A percentile compares a stretch with the other conserved stretches of the same genome.
These are phyloP conservation scores for Drosophila hamatofila DNA, from an alignment of 2,888 invertebrate species.

Conservation along the genomic window DNA sequence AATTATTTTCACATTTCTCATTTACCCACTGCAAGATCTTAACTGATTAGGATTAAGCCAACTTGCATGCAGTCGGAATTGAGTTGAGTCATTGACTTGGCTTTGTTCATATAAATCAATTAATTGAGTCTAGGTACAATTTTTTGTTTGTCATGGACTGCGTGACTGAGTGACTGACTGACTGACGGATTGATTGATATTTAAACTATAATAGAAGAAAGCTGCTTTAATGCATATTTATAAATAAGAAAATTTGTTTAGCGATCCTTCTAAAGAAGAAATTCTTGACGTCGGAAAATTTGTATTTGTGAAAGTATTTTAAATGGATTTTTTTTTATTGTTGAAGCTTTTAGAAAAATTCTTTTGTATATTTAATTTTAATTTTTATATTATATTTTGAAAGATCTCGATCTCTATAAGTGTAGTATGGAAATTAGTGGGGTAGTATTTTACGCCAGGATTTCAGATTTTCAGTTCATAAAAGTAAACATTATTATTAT, in stretches of 20 bases:
- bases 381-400: too few relatives aligned
- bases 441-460: too few relatives aligned
- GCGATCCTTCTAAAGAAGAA: background rate
- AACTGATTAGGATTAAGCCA: background rate
- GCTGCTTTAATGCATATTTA: too few relatives aligned
- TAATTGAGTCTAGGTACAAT: background rate
- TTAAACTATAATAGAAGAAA: background rate
- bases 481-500: too few relatives aligned
- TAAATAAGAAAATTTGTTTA: background rate
- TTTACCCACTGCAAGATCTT: background rate
- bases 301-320: background rate
- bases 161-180: background rate
- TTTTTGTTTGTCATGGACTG: background rate
- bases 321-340: background rate
- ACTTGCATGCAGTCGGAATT: background rate
- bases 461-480: too few relatives aligned
- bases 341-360: background rate
- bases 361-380: background rate
- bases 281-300: background rate
- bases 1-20: slow-evolving; percentile 12
- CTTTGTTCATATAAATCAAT: slow-evolving; percentile 2
- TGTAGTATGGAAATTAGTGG: too few relatives aligned
- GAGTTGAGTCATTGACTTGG: background rate
- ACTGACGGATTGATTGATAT: slow-evolving; percentile 1
- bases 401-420: too few relatives aligned